Evolutionary conservation across 1,140 invertebrate species (phyloP), one percentile per base, ranked within the genome.

Genomic region (Drosophila cardini): DNA sequence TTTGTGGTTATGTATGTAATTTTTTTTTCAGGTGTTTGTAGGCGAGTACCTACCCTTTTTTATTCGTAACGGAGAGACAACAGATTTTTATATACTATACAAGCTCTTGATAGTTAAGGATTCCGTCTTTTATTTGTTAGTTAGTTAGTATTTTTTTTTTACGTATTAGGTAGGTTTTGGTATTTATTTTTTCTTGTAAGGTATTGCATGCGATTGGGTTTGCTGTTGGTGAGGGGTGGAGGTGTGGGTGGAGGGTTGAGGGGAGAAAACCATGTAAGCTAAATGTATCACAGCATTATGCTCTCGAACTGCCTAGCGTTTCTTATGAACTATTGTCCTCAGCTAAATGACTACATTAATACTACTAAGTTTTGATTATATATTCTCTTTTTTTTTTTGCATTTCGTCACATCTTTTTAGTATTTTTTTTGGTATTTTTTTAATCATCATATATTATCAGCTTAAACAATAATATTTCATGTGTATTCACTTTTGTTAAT

Each of bases 241-340:
- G 38, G 52, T 38, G 15, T 48, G 21, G 8, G 5, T 46, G 0
- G 30, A 61, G 43, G 26, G 43, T 58, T 45, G 64, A 72, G 62
- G 42, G 38, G 48, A 64, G 43, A 67, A 69, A 70, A 72, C 79
- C 71, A 72, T 87, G 76, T 87, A 89, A 83, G 84, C 84, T 89
- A 89, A 89, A 89, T 89, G 76, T 89, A 89, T 89, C 84, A 89
- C 84, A 89, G 84, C 84, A 84, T 78, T 89, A 89, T 89, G 84
- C 84, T 89, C 84, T 89, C 75, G 84, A 89, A 89, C 80, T 89
- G 73, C 80, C 80, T 89, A 86, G 68, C 77, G 62, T 80, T 64
- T 74, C 85, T 90, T 89, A 84, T 58, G 53, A 84, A 73, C 84
- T 89, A 89, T 80, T 80, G 67, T 87, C 83, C 76, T 79, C 50